Evolutionary conservation across 2,797 vertebrate species (phyloP).

Genomic region (Sebastes steindachneri): DNA sequence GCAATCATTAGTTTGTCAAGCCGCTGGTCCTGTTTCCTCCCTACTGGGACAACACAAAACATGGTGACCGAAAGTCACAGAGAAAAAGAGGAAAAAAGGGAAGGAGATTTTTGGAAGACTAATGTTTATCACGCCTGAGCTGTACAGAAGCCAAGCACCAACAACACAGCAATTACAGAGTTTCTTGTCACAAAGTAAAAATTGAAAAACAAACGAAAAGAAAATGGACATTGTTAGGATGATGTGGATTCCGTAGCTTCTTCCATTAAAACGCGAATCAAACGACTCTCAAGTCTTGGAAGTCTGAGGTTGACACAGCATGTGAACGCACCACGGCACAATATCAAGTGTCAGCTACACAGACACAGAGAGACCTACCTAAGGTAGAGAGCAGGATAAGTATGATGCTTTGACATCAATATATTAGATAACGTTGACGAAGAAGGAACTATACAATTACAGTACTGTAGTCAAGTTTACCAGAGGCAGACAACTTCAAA

Average conservation of each 20-base stretch:
- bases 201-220: neutral
- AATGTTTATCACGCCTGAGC: neutral
- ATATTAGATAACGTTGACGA: neutral
- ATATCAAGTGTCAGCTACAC: neutral
- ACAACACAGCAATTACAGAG: neutral
- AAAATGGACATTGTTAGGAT: neutral
- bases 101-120: neutral
- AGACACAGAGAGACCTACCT: neutral
- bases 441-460: neutral
- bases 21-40: constrained; percentile 4
- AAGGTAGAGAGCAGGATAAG: neutral
- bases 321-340: neutral
- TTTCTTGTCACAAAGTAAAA: neutral
- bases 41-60: constrained; percentile 5
- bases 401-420: neutral
- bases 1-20: constrained; percentile 1
- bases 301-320: neutral
- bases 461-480: neutral
- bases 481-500: neutral
- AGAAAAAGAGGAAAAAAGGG: neutral
- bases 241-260: neutral
- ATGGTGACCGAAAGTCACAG: constrained; percentile 8
- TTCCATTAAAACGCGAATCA: neutral
- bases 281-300: neutral
- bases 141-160: neutral